These are phyloP conservation scores for Tenthredo mesomela DNA, from an alignment of 2,888 invertebrate species.

Conservation along the genomic window DNA sequence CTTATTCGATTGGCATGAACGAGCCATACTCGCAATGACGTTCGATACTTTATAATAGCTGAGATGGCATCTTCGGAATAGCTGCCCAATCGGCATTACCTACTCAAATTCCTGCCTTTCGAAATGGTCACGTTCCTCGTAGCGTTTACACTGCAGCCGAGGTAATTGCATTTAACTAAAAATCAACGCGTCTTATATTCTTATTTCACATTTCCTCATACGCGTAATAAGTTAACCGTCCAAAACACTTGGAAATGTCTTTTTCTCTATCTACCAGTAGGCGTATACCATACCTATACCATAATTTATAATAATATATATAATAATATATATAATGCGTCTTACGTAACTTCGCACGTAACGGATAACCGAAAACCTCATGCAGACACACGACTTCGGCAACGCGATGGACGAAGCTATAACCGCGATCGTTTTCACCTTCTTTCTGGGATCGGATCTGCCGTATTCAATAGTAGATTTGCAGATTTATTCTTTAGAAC, in stretches of 20 bases:
- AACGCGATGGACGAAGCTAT: background rate
- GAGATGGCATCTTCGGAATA: constrained; percentile 41
- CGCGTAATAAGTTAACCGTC: background rate
- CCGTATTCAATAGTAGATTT: too few species aligned
- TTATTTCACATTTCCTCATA: background rate
- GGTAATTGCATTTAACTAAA: background rate
- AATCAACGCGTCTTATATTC: background rate
- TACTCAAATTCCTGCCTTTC: constrained; percentile 28
- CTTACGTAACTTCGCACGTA: constrained; percentile 28
- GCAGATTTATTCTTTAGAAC: background rate
- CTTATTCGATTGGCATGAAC: background rate
- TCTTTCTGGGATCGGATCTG: background rate
- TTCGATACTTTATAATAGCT: constrained; percentile 1
- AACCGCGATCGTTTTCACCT: constrained; percentile 12
- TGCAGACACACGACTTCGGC: background rate
- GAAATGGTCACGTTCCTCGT: background rate
- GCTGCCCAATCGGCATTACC: constrained; percentile 37
- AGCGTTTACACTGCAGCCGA: background rate
- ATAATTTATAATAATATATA: too few species aligned
- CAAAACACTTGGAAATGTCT: background rate
- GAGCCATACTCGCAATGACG: background rate
- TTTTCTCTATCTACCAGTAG: too few species aligned
- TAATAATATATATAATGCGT: background rate
- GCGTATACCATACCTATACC: too few species aligned
- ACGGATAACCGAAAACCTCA: constrained; percentile 27